A percentile compares a stretch with the other conserved stretches of the same genome.
Conservation (phyloP, 1,140 invertebrate genomes). For the Lepidurus arcticus region DNA sequence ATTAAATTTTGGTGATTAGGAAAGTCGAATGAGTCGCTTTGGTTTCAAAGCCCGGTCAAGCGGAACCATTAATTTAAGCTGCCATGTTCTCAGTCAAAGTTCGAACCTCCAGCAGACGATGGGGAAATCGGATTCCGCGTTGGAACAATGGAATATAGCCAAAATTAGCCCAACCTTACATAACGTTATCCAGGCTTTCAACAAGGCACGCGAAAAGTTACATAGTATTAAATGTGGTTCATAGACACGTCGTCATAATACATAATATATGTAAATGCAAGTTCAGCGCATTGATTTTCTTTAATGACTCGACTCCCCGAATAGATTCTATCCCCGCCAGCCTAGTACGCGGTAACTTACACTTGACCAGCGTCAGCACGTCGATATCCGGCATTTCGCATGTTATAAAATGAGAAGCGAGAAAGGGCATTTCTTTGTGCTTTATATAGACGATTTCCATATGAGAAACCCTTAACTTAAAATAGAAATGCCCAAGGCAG, state of each 20-base stretch:
- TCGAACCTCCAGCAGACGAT: not conserved
- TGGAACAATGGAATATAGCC: not conserved
- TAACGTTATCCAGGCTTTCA: not conserved
- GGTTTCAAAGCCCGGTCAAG: not conserved
- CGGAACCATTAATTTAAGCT: not conserved
- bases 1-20: not conserved
- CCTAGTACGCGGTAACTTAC: too few relatives aligned
- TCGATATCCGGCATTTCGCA: too few relatives aligned
- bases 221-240: not conserved
- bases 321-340: too few relatives aligned
- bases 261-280: too few relatives aligned
- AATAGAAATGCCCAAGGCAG: too few relatives aligned
- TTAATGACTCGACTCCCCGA: too few relatives aligned
- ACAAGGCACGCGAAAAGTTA: not conserved
- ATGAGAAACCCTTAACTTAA: too few relatives aligned
- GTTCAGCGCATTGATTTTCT: too few relatives aligned
- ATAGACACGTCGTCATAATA: not conserved
- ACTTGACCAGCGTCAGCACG: too few relatives aligned
- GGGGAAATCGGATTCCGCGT: not conserved
- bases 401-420: too few relatives aligned
- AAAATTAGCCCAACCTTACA: constrained; percentile 3
- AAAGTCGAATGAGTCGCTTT: not conserved
- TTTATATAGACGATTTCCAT: too few relatives aligned
- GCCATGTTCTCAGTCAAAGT: not conserved
- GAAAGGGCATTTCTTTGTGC: too few relatives aligned